Evolutionary conservation across 2,888 invertebrate species (phyloP).

Genomic region (Callosobruchus maculatus): DNA sequence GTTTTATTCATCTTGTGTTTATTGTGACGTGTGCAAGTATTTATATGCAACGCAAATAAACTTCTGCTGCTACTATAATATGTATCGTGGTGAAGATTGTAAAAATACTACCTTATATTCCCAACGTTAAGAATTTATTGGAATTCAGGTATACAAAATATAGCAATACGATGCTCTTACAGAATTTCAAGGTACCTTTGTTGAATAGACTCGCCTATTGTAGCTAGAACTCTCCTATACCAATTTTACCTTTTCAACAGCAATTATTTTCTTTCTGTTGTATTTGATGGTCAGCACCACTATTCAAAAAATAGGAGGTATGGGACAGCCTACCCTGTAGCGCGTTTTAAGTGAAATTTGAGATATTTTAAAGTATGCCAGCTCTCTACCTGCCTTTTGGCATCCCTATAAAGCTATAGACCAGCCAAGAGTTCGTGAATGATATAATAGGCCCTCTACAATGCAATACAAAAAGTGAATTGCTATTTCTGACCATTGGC

Average conservation of each 20-base stretch:
- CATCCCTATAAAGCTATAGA: not conserved
- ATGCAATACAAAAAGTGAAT: too few species aligned
- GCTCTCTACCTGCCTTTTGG: not conserved
- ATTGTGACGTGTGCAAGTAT: too few species aligned
- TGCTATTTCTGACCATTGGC: too few species aligned
- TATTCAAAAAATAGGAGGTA: not conserved
- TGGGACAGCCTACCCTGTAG: not conserved
- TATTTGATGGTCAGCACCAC: not conserved
- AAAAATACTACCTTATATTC: too few species aligned
- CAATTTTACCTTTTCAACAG: not conserved
- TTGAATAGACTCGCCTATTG: not conserved
- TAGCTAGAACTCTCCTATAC: not conserved
- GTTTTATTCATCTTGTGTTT: too few species aligned
- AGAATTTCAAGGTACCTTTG: not conserved
- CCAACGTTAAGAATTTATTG: too few species aligned
- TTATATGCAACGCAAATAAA: too few species aligned
- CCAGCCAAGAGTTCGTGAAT: too few species aligned
- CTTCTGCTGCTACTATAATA: too few species aligned
- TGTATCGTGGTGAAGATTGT: too few species aligned
- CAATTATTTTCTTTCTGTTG: not conserved
- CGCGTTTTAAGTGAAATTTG: not conserved
- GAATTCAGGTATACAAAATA: not conserved
- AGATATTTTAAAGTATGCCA: not conserved
- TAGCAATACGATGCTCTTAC: not conserved
- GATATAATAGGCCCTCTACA: too few species aligned